Evolutionary conservation across 2,888 invertebrate species (phyloP), one percentile per base, ranked within the genome.

Genomic region (Rotaria sp.): DNA sequence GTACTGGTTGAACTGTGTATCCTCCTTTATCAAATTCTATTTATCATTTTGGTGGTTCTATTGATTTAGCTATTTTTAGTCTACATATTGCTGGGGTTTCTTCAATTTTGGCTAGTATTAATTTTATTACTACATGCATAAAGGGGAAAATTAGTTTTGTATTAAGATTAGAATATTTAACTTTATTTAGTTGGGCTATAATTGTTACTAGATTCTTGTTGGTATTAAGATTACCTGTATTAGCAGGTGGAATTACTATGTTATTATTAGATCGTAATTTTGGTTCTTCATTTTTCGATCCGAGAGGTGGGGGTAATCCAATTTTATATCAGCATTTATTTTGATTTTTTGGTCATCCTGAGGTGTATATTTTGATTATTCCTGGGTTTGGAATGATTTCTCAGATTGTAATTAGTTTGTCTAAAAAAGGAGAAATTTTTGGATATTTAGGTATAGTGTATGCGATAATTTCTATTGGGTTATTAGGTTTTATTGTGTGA

Each of bases 321-420:
- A 93, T 95, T 92, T 89, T 95, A 88, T 95, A 94, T 86, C 94
- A 95, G 93, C 94, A 95, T 91, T 92, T 95, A 93, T 95, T 95
- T 92, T 95, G 95, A 94, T 95, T 95, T 92, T 95, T 95, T 93
- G 95, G 95, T 0, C 95, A 95, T 86, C 95, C 95, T 21, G 95
- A 95, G 93, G 94, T 95, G 88, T 95, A 95, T 92, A 94, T 95
- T 94, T 92, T 95, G 92, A 95, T 95, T 94, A 90, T 95, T 89
- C 94, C 94, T 0, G 94, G 94, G 91, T 95, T 95, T 93, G 94
- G 95, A 0, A 93, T 95, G 92, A 94, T 95, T 91, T 94, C 94
- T 0, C 94, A 95, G 90, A 94, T 94, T 92, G 93, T 95, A 91
- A 93, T 93, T 0, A 93, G 94, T 26, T 87, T 88, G 67, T 88